Conservation (phyloP, 64 coral and sea anemone genomes). For the Porites lutea region DNA sequence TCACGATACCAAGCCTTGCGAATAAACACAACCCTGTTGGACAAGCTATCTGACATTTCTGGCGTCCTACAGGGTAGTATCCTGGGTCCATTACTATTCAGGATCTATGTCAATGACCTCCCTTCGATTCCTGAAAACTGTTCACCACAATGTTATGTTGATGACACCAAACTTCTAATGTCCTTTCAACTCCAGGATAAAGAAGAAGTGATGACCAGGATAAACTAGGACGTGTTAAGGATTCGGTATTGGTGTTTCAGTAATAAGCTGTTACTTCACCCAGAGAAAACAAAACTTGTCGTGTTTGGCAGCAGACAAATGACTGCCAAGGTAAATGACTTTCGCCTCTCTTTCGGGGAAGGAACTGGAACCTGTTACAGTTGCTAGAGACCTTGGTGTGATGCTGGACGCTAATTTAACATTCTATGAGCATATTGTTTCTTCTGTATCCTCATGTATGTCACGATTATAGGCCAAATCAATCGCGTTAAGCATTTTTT, state of each 20-base stretch:
- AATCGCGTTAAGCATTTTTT: too few species aligned
- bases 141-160: not conserved
- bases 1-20: too few species aligned
- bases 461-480: not conserved
- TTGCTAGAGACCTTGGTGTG: conserved; percentile 9
- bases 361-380: not conserved
- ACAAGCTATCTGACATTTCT: too few species aligned
- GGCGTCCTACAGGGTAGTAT: not conserved
- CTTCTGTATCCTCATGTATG: not conserved
- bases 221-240: conserved; percentile 1
- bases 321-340: not conserved
- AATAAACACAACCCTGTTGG: too few species aligned
- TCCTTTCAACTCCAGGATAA: not conserved
- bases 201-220: too few species aligned
- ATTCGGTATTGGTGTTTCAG: conserved; percentile 42
- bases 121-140: not conserved
- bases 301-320: conserved; percentile 17
- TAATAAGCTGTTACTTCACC: conserved; percentile 40
- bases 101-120: conserved; percentile 18
- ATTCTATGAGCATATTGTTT: conserved; percentile 10
- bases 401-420: not conserved
- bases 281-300: conserved; percentile 31
- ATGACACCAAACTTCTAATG: not conserved
- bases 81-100: not conserved
- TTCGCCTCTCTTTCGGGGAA: not conserved